Evolutionary conservation across 2,113 vertebrate genomes (phyloP).

Genomic region (Candoia aspera): DNA sequence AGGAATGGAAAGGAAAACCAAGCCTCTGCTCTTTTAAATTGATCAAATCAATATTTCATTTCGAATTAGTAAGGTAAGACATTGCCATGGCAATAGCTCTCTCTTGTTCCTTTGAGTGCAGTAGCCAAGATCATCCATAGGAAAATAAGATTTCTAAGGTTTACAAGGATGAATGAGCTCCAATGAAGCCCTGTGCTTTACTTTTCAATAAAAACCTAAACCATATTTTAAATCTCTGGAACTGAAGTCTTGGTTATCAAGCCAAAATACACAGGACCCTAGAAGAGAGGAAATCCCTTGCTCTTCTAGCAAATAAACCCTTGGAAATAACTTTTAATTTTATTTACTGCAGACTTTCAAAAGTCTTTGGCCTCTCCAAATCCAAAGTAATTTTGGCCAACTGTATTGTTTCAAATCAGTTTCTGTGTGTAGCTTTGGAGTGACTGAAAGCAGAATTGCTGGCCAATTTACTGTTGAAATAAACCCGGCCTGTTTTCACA

Average conservation of each 20-base stretch:
- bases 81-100: not conserved
- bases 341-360: not conserved
- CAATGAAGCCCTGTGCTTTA: not conserved
- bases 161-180: not conserved
- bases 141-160: not conserved
- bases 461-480: not conserved
- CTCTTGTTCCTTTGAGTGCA: not conserved
- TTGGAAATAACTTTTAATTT: constrained; percentile 5
- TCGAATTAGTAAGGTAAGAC: not conserved
- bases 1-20: not conserved
- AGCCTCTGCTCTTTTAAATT: not conserved
- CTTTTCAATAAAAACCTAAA: not conserved
- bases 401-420: constrained; percentile 11
- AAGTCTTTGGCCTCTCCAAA: constrained; percentile 16
- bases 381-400: constrained; percentile 1
- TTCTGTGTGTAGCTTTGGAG: not conserved
- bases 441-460: not conserved
- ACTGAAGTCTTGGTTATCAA: not conserved
- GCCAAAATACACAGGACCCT: constrained; percentile 1
- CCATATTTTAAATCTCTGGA: constrained; percentile 3
- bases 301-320: constrained; percentile 19
- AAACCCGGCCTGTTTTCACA: not conserved
- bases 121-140: constrained; percentile 8
- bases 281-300: not conserved
- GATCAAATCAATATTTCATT: not conserved